Evolutionary conservation across 2,888 invertebrate species (phyloP), one percentile per base, ranked within the genome.

Genomic region (Taenaris catops): DNA sequence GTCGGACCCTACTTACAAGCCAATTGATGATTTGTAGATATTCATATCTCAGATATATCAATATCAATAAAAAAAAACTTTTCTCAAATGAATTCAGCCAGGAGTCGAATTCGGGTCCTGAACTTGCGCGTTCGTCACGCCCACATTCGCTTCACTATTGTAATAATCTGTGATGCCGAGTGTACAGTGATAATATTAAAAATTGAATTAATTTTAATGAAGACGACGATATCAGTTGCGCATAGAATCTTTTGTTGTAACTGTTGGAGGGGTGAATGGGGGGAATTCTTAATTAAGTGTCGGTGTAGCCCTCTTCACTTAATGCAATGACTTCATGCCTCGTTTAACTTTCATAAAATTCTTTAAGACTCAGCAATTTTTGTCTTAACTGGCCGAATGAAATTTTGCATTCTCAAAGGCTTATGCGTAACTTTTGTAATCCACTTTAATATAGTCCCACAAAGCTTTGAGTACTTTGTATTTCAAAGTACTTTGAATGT

Each of bases 341-440:
- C 83, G 81, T 86, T 84, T 79, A 76, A 76, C 80, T 76, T 83
- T 76, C 78, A 81, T 80, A 78, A 73, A 81, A 83, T 79, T 81
- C 80, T 64, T 66, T 72, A 65, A 71, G 69, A 71, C 72, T 80
- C 79, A 75, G 80, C 78, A 65, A 69, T 79, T 78, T 81, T 72
- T 72, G 52, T 57, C 62, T 65, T 47, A 71, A 74, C 69, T 72
- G 65, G 71, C 54, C 52, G 64, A 69, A 70, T 74, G 58, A 23
- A 32, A 24, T 24, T 32, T 32, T 29, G 29, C 21, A 21, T 14
- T 2, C 12, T 8, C 20, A 29, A 29, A 29, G 29, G 20, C 12
- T 29, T 29, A 20, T 20, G 14, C 5, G 11, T 27, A 18, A 18
- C 10, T 27, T 27, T 27, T 19, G 19, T 18, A 18, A 27, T 28